Evolutionary conservation across 2,888 invertebrate genomes (phyloP).

Genomic region (Chromoteleia sp.): DNA sequence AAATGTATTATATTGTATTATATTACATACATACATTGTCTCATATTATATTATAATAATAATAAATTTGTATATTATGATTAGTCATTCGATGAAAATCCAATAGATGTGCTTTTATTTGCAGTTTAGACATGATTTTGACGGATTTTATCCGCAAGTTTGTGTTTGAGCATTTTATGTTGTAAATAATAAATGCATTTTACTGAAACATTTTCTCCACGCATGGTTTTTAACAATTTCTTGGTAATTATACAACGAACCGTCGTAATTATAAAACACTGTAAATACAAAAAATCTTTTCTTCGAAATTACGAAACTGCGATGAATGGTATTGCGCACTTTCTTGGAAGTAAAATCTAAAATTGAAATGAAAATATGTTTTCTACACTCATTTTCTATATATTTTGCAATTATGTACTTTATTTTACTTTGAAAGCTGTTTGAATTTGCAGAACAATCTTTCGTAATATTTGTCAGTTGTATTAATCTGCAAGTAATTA

Average conservation of each 20-base stretch:
- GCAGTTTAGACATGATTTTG: too few relatives aligned
- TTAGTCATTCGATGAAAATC: too few relatives aligned
- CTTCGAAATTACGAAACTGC: conserved; percentile 56
- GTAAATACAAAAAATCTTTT: conserved; percentile 36
- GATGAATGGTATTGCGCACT: conserved; percentile 9
- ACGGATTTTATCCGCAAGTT: too few relatives aligned
- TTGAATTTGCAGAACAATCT: too few relatives aligned
- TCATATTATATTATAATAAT: too few relatives aligned
- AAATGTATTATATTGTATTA: too few relatives aligned
- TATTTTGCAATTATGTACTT: not conserved
- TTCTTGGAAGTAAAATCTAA: conserved; percentile 41
- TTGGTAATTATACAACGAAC: conserved; percentile 42
- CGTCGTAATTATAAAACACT: conserved; percentile 32
- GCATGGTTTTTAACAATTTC: conserved; percentile 7
- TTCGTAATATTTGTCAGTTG: too few relatives aligned
- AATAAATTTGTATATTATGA: too few relatives aligned
- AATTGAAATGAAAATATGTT: not conserved
- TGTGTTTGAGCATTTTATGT: not conserved
- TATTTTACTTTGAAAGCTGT: not conserved
- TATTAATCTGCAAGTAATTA: too few relatives aligned
- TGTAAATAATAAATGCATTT: conserved; percentile 18
- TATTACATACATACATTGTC: too few relatives aligned
- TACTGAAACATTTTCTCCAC: conserved; percentile 20
- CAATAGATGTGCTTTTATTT: too few relatives aligned
- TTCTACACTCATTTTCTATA: not conserved